Conservation (phyloP, 1,140 invertebrate genomes). For the Tyrophagus putrescentiae region DNA sequence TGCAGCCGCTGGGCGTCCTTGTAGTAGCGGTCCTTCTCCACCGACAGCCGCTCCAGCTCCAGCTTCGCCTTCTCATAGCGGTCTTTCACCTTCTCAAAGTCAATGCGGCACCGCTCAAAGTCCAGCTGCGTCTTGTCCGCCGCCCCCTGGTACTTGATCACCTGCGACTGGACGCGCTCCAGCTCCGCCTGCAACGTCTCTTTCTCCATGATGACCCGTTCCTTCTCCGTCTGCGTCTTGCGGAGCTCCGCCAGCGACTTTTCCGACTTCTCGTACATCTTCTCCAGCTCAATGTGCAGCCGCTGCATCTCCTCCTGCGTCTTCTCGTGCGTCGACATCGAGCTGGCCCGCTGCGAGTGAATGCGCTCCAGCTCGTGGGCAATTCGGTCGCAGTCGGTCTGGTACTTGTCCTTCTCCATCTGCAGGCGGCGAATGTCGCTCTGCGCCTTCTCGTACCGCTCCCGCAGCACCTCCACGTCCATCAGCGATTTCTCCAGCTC, state of each 20-base stretch:
- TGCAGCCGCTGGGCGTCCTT: constrained; percentile 41
- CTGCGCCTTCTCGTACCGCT: constrained; percentile 71
- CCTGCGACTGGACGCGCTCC: constrained; percentile 57
- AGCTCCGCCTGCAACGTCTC: constrained; percentile 60
- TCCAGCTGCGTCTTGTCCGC: constrained; percentile 65
- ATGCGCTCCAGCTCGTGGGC: constrained; percentile 48
- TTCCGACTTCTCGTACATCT: constrained; percentile 75
- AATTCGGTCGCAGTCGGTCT: constrained; percentile 63
- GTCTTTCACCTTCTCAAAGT: constrained; percentile 67
- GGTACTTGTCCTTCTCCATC: constrained; percentile 66
- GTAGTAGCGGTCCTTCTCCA: constrained; percentile 40
- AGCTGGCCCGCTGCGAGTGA: constrained; percentile 63
- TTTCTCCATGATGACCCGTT: constrained; percentile 49
- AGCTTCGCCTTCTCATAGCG: constrained; percentile 60
- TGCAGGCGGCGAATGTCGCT: constrained; percentile 62
- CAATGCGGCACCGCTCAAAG: constrained; percentile 60
- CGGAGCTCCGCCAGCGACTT: constrained; percentile 62
- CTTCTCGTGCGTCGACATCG: constrained; percentile 64
- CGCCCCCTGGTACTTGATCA: constrained; percentile 49
- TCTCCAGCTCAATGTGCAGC: constrained; percentile 69
- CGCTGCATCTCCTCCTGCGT: constrained; percentile 68
- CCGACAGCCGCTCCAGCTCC: constrained; percentile 55
- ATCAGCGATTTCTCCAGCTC: constrained; percentile 61
- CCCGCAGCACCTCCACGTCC: constrained; percentile 68
- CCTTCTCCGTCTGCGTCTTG: constrained; percentile 58